Percentiles rank a stretch among this genome's conserved stretches.
Evolutionary conservation across 2,888 invertebrate genomes (phyloP).

Genomic region (Thereva nobilitata): DNA sequence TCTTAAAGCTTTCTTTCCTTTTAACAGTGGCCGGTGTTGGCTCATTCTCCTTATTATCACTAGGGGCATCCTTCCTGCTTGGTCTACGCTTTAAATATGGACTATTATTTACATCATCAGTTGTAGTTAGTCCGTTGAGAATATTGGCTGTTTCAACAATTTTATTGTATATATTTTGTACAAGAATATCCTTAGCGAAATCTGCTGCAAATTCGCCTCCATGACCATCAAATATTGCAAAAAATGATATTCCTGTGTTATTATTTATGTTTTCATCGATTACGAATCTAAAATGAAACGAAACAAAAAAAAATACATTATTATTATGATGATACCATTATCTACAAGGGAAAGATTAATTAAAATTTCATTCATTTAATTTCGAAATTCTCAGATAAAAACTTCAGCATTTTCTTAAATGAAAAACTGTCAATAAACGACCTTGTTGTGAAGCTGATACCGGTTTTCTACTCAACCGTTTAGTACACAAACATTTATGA

Average conservation of each 20-base stretch:
- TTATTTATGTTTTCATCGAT: slow-evolving; percentile 83
- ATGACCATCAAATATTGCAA: slow-evolving; percentile 94
- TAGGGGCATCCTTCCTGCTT: slow-evolving; percentile 45
- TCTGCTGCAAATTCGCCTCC: slow-evolving; percentile 95
- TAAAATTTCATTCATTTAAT: no score
- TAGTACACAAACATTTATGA: no score
- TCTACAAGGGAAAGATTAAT: no score
- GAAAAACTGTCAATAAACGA: no score
- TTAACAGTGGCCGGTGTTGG: slow-evolving; percentile 41
- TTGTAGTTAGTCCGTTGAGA: slow-evolving; percentile 62
- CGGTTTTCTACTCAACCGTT: no score
- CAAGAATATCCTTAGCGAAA: slow-evolving; percentile 85
- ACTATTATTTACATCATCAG: slow-evolving; percentile 45
- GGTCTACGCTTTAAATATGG: slow-evolving; percentile 52
- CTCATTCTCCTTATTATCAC: slow-evolving; percentile 51
- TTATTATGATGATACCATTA: neutral
- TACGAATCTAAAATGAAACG: slow-evolving; percentile 65
- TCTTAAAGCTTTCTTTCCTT: slow-evolving; percentile 55
- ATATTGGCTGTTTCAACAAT: slow-evolving; percentile 73
- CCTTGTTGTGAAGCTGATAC: no score
- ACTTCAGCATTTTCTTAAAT: no score
- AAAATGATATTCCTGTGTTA: slow-evolving; percentile 79
- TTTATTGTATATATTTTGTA: slow-evolving; percentile 78
- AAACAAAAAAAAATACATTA: neutral
- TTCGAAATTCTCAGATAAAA: no score